Evolutionary conservation across 2,888 invertebrate genomes (phyloP).

Genomic region (Peribatodes rhomboidaria): DNA sequence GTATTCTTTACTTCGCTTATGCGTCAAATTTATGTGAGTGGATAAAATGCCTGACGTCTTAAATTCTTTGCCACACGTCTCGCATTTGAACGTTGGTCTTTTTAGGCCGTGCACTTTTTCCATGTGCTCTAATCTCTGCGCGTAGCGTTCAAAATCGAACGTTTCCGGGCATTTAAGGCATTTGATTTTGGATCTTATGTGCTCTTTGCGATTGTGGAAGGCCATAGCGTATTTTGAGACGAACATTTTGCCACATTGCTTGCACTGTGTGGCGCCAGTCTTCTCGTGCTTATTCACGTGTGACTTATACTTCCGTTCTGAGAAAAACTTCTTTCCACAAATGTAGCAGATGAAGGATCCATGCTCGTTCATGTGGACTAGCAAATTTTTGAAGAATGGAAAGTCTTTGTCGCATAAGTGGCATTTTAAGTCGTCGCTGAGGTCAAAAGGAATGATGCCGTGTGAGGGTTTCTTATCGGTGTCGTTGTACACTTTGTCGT

Average conservation of each 20-base stretch:
- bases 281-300: not conserved
- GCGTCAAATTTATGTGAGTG: constrained; percentile 1
- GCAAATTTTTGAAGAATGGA: constrained; percentile 9
- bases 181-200: constrained; percentile 6
- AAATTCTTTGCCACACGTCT: not conserved
- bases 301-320: constrained; percentile 1
- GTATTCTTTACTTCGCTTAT: constrained; percentile 1
- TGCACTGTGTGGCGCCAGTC: not conserved
- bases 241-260: constrained; percentile 3
- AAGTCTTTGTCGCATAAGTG: constrained; percentile 2
- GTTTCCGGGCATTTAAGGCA: constrained; percentile 7
- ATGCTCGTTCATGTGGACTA: constrained; percentile 10
- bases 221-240: constrained; percentile 4
- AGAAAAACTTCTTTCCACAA: constrained; percentile 5
- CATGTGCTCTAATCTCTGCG: constrained; percentile 4
- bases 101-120: constrained; percentile 5
- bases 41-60: not conserved
- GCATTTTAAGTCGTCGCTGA: not conserved
- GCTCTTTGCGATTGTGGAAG: constrained; percentile 4
- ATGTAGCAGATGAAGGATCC: constrained; percentile 8
- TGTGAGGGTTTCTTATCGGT: constrained; percentile 8
- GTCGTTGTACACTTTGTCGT: not conserved
- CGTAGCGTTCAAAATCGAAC: constrained; percentile 5
- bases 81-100: constrained; percentile 2
- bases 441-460: constrained; percentile 1